These are phyloP conservation scores for Drosophila ironensis DNA, from an alignment of 1,140 invertebrate species.

Conservation along the genomic window DNA sequence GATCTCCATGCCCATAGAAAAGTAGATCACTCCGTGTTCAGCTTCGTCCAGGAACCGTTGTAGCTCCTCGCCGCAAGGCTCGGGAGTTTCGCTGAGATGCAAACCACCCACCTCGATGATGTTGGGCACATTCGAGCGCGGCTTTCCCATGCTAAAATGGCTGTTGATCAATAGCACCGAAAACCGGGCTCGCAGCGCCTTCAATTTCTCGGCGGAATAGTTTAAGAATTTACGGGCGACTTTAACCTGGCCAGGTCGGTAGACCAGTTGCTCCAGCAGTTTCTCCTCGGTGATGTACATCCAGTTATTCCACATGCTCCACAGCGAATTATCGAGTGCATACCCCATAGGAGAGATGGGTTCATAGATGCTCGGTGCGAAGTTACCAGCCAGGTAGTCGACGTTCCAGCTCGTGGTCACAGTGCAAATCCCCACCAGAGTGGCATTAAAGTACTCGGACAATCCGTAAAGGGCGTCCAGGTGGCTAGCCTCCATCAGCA, in stretches of 20 bases:
- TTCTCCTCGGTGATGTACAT: constrained; percentile 43
- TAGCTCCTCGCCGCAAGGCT: constrained; percentile 60
- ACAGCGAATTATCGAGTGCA: constrained; percentile 67
- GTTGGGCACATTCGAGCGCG: constrained; percentile 59
- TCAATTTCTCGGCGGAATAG: constrained; percentile 12
- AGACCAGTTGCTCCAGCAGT: constrained; percentile 8
- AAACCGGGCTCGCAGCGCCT: constrained; percentile 33
- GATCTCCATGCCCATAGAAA: constrained; percentile 85
- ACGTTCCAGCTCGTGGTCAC: constrained; percentile 28
- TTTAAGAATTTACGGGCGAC: constrained; percentile 63
- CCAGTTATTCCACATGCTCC: constrained; percentile 77
- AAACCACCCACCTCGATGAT: constrained; percentile 83
- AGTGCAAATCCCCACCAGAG: constrained; percentile 34
- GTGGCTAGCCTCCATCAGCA: constrained; percentile 38
- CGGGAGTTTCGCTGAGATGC: constrained; percentile 81
- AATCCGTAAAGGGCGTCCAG: constrained; percentile 45
- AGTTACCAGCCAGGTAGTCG: constrained; percentile 37
- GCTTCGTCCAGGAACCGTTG: constrained; percentile 84
- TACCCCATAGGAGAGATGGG: constrained; percentile 61
- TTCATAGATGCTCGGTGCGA: constrained; percentile 62
- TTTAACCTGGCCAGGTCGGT: constrained; percentile 56
- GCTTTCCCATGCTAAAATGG: constrained; percentile 54
- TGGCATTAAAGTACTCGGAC: constrained; percentile 42
- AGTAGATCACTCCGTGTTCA: constrained; percentile 84
- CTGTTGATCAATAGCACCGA: constrained; percentile 58